A percentile compares a stretch with the other conserved stretches of the same genome.
These are phyloP conservation scores for Camptogramma bilineatum DNA, from an alignment of 2,888 invertebrate genomes.

Conservation along the genomic window DNA sequence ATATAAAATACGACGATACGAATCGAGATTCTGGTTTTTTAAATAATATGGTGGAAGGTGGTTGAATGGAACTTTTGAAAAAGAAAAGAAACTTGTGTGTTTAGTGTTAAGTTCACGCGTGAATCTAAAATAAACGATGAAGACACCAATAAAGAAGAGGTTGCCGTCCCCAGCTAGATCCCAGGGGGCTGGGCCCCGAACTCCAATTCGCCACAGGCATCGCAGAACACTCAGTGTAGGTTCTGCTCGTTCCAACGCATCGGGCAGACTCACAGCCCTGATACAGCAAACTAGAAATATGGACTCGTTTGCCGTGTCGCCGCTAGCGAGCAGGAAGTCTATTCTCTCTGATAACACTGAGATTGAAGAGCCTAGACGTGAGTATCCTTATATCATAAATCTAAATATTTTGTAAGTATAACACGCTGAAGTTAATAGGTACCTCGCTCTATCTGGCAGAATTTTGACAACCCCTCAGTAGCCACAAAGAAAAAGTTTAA, in stretches of 20 bases:
- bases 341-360: conserved; percentile 70
- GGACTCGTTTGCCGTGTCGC: conserved; percentile 63
- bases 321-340: conserved; percentile 59
- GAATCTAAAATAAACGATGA: conserved; percentile 47
- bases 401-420: too few relatives aligned
- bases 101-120: neutral
- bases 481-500: too few relatives aligned
- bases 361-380: conserved; percentile 70
- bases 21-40: too few relatives aligned
- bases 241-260: conserved; percentile 59
- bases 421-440: too few relatives aligned
- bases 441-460: too few relatives aligned
- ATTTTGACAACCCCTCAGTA: too few relatives aligned
- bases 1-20: too few relatives aligned
- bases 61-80: neutral
- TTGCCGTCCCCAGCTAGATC: conserved; percentile 70
- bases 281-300: conserved; percentile 55
- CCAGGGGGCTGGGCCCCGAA: conserved; percentile 47
- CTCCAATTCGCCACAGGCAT: conserved; percentile 48
- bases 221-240: conserved; percentile 62
- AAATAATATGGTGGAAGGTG: too few relatives aligned
- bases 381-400: too few relatives aligned
- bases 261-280: conserved; percentile 60
- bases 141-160: conserved; percentile 35
- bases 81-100: too few relatives aligned